Base-by-base conservation (phyloP, 2,888 invertebrate species). In the Cheilosia impressa region DNA sequence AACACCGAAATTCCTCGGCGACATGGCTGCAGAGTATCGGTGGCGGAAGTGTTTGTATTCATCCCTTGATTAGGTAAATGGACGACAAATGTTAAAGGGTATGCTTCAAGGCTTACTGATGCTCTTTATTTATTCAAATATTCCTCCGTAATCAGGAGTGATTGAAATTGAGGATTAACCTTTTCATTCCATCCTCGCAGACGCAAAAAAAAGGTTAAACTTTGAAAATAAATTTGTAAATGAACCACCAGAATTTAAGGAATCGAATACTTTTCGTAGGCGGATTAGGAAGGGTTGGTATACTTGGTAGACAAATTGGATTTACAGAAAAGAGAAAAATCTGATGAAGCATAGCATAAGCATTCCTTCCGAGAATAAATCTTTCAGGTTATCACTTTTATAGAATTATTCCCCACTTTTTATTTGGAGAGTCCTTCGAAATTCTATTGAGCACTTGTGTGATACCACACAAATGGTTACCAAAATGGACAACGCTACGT, bases 41-140 rank as follows among this genome's bases (percentile, higher is more conserved):
- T 13, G 38, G 13, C 38, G 38, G 38, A 38, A 38, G 3, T 38
- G 13, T 13, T 38, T 38, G 38, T 38, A 38, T 13, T 38, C 38
- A 13, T 38, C 38, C 13, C 38, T 13, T 38, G 38, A 38, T 13
- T 38, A 38, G 4, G 24, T 69, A 43, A 5, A 52, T 9, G 13
- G 17, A 45, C 17, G 13, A 22, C 50, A 52, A 52, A n/a, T 45
- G 45, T 38, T 41, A 68, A 73, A 43, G 63, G 45, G 19, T 63
- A 34, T 50, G 7, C 31, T 72, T 17, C 10, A 15, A 43, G 53
- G 62, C 52, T 63, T 63, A 47, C 45, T 63, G 34, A 47, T 55
- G 45, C 63, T 63, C n/a, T 63, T 75, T 81, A 75, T 75, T 75
- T 81, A 81, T 81, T 81, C 62, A 81, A 81, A 81, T 75, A 68